phyloP scores from a whole-genome alignment of 2,113 vertebrate species.

The Microcebus lehilahytsara region DNA sequence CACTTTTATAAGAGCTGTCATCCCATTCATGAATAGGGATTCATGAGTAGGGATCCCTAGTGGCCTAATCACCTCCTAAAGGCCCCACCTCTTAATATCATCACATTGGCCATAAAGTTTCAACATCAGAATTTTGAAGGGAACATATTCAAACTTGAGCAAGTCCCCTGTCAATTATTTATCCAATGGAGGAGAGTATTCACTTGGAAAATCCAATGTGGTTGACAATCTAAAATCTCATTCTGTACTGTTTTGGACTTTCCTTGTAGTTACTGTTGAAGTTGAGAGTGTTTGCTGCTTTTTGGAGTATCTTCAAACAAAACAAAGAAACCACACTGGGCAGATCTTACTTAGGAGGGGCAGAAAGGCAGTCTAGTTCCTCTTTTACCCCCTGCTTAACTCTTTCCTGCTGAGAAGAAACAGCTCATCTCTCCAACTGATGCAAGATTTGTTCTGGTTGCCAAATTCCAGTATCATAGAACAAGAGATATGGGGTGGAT shows the following conservation, averaged over 20 bases:
- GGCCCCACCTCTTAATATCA: neutral
- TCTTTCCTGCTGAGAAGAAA: constrained; percentile 67
- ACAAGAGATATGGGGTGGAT: neutral
- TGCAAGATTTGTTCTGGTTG: constrained; percentile 57
- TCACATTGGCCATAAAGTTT: neutral
- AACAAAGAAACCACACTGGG: constrained; percentile 63
- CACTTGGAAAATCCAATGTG: constrained; percentile 38
- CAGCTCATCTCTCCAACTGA: constrained; percentile 44
- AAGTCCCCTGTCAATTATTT: neutral
- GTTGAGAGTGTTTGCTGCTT: constrained; percentile 36
- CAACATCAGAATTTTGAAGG: neutral
- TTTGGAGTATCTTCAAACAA: constrained; percentile 61
- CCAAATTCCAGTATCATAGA: constrained; percentile 61
- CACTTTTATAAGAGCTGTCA: neutral
- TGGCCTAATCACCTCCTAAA: neutral
- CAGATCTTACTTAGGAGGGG: constrained; percentile 28
- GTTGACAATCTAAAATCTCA: neutral
- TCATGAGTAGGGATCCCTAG: neutral
- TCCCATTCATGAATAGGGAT: neutral
- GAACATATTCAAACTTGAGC: neutral
- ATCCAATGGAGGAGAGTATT: neutral
- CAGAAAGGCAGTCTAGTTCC: constrained; percentile 26
- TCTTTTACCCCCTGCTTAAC: constrained; percentile 51
- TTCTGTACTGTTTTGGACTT: constrained; percentile 39
- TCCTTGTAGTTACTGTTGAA: constrained; percentile 58